A percentile compares a stretch with the other conserved stretches of the same genome.
Conservation (phyloP, 2,888 invertebrate species). For the Theodoxus fluviatilis region DNA sequence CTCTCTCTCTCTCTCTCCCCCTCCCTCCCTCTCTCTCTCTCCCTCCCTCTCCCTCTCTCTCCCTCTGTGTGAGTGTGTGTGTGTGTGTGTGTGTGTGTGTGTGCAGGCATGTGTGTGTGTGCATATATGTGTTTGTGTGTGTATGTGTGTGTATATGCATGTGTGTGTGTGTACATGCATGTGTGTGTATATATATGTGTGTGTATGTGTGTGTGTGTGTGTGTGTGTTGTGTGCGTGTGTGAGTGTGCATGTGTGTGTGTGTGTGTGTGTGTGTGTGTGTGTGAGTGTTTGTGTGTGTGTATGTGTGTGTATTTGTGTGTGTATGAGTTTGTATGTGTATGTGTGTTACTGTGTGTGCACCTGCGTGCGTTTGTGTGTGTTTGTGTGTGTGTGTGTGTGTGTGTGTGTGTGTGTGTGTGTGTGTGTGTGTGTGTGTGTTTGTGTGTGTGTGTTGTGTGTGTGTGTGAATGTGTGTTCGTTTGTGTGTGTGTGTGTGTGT, state of each 20-base stretch:
- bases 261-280: neutral
- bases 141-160: conserved; percentile 15
- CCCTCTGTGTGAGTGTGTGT: neutral
- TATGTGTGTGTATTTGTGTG: neutral
- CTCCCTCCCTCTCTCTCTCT: no score
- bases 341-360: neutral
- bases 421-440: no score
- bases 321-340: neutral
- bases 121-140: conserved; percentile 11
- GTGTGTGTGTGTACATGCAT: conserved; percentile 10
- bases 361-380: no score
- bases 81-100: conserved; percentile 1
- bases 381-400: no score
- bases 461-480: no score
- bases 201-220: neutral
- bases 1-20: no score
- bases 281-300: neutral
- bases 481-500: no score
- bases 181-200: neutral
- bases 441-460: no score
- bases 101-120: neutral
- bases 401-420: no score
- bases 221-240: neutral
- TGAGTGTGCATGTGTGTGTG: neutral
- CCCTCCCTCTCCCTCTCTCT: no score